These are phyloP conservation scores for Astreopora myriophthalma DNA, from an alignment of 64 coral and sea anemone species.

Conservation along the genomic window DNA sequence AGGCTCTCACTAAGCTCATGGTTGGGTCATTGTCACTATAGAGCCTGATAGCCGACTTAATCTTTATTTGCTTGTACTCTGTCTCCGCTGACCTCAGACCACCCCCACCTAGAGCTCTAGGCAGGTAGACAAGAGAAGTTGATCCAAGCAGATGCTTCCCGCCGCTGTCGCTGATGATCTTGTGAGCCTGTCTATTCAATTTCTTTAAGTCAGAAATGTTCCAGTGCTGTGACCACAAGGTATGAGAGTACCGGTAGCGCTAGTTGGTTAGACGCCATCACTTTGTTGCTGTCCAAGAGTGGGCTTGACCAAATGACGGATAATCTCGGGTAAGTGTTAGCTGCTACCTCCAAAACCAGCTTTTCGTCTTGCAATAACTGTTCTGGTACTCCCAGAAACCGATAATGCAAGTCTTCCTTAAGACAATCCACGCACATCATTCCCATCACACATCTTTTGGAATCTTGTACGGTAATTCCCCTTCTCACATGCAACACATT, in stretches of 20 bases:
- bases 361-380: conserved; percentile 18
- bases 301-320: background rate
- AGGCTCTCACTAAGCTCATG: too few relatives aligned
- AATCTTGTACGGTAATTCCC: background rate
- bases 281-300: conserved; percentile 10
- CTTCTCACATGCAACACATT: conserved; percentile 21
- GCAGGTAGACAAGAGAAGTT: too few relatives aligned
- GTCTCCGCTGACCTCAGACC: background rate
- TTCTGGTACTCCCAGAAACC: conserved; percentile 20
- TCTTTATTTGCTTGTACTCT: too few relatives aligned
- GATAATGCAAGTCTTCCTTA: background rate
- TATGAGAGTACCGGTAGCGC: background rate
- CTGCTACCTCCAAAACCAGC: background rate
- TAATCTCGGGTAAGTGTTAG: too few relatives aligned
- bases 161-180: background rate
- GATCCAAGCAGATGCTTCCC: too few relatives aligned
- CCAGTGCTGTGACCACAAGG: conserved; percentile 25
- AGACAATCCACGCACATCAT: background rate
- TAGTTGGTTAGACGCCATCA: background rate
- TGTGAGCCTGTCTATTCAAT: conserved; percentile 16
- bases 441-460: background rate
- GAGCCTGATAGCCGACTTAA: too few relatives aligned
- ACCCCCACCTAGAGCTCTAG: background rate
- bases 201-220: background rate
- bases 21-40: too few relatives aligned